These are phyloP conservation scores for Platichthys stellatus DNA, from an alignment of 2,113 vertebrate genomes.

Conservation along the genomic window DNA sequence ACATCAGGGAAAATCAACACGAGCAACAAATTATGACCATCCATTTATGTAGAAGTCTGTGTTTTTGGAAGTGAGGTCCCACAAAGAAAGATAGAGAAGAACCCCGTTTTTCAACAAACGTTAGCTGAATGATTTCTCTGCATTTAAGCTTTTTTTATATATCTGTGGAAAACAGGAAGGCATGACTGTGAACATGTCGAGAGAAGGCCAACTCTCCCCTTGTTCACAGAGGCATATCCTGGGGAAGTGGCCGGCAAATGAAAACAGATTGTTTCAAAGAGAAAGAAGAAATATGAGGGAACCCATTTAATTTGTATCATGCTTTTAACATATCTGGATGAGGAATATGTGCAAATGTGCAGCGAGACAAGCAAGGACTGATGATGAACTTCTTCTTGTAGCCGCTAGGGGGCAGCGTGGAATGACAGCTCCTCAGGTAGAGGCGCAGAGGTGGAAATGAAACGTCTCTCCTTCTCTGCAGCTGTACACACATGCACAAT, in stretches of 20 bases:
- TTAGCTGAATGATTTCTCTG: not conserved
- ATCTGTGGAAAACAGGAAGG: conserved; percentile 66
- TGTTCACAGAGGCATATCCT: conserved; percentile 42
- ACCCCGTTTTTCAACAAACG: no score
- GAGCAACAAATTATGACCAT: not conserved
- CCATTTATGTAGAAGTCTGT: not conserved
- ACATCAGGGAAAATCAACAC: not conserved
- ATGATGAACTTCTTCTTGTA: conserved; percentile 25
- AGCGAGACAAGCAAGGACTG: not conserved
- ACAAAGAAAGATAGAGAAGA: not conserved
- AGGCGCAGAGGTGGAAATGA: conserved; percentile 50
- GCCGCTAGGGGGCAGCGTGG: conserved; percentile 81
- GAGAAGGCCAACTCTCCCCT: conserved; percentile 23
- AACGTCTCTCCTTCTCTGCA: conserved; percentile 44
- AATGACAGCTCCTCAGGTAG: conserved; percentile 53
- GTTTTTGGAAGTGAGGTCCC: not conserved
- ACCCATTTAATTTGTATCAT: conserved; percentile 6
- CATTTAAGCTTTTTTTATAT: conserved; percentile 3
- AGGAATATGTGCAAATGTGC: not conserved
- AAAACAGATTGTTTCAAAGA: conserved; percentile 13
- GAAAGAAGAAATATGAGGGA: conserved; percentile 8
- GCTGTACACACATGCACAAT: conserved; percentile 35
- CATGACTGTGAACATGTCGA: conserved; percentile 9
- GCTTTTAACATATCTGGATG: conserved; percentile 1
- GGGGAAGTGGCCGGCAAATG: conserved; percentile 52